Base-by-base conservation (phyloP, 2,797 vertebrate genomes). In the Squalus acanthias region DNA sequence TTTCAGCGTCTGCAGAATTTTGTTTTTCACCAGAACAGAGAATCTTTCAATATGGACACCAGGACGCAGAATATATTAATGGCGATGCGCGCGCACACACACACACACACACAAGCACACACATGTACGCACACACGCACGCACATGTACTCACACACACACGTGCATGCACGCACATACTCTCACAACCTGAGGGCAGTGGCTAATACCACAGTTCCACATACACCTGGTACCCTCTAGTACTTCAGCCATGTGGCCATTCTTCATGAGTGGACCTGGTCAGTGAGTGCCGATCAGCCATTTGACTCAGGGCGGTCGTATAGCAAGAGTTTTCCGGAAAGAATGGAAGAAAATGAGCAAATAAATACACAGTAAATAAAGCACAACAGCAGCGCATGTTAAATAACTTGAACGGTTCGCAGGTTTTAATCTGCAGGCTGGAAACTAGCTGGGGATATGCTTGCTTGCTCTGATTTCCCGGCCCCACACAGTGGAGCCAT, bases 381-480 rank as follows among this genome's bases (percentile, higher is more conserved):
- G 20, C 33, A 60, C 57, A 92, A 92, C 57, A 69, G 63, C 91
- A 46, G 65, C n/a, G 39, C 20, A 69, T 24, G 63, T 93, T 93
- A 46, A 39, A 93, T 67, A 93, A 93, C 33, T 24, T 93, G 39
- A 93, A 69, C 22, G n/a, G 63, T 93, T 67, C 63, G 9, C 91
- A 67, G 91, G 65, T 93, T 93, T 93, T 67, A n/a, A 39, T 93
- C 60, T 93, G 91, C 63, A 69, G 91, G 24, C 91, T 93, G 33
- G 63, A 69, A 93, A 69, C 91, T 69, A 69, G 91, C 20, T 93
- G n/a, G 65, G 63, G 91, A 93, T 9, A 92, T 70, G 69, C 50
- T 95, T 74, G 94, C 94, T 39, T 33, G 69, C 70, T 76, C 46
- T 57, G 69, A 76, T 95, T 95, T 72, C 6, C 94, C 70, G 20